Evolutionary conservation across 2,113 vertebrate genomes (phyloP).

Genomic region (Theristicus caerulescens): DNA sequence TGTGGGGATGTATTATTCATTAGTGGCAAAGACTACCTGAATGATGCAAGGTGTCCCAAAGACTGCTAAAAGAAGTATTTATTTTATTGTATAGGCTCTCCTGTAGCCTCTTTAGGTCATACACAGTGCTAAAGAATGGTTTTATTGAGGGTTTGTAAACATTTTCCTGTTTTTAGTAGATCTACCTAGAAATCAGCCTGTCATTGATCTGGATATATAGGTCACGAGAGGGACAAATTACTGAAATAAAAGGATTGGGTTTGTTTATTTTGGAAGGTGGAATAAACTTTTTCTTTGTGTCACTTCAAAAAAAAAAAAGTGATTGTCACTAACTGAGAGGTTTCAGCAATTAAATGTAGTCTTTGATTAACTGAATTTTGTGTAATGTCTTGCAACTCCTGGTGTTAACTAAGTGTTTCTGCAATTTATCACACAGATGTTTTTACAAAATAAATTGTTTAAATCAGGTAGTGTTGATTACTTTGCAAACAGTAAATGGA

Average conservation of each 20-base stretch:
- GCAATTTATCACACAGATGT: background rate
- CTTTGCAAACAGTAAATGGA: background rate
- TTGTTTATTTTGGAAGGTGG: background rate
- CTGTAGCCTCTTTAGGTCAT: background rate
- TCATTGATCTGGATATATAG: background rate
- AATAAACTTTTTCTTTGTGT: background rate
- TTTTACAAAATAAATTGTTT: background rate
- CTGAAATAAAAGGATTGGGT: background rate
- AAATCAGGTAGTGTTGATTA: background rate
- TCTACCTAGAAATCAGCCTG: background rate
- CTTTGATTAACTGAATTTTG: background rate
- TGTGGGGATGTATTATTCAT: background rate
- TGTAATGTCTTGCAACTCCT: background rate
- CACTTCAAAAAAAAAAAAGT: background rate
- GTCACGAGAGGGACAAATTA: background rate
- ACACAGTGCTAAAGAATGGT: background rate
- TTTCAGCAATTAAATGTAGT: background rate
- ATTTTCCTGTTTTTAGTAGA: background rate
- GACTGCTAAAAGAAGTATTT: background rate
- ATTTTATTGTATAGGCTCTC: background rate
- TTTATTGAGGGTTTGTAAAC: background rate
- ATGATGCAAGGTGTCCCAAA: background rate
- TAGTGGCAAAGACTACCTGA: background rate
- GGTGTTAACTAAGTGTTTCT: background rate
- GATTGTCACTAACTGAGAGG: background rate